Evolutionary conservation across 2,113 vertebrate genomes (phyloP).

Genomic region (Myodes glareolus): DNA sequence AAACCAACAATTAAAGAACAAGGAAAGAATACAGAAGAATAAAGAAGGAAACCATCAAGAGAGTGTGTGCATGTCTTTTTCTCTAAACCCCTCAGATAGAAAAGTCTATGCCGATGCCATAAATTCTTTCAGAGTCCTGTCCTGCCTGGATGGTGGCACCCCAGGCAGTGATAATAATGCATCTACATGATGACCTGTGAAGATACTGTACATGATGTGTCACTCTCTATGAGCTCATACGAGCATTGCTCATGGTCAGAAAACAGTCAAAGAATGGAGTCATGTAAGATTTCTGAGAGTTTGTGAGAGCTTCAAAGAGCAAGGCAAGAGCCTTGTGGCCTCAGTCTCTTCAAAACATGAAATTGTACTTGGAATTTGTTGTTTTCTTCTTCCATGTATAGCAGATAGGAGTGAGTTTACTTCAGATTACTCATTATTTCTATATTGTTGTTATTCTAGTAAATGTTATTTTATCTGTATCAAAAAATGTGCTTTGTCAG

Average conservation of each 20-base stretch:
- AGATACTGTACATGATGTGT: background rate
- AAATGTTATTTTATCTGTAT: background rate
- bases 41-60: too few species aligned
- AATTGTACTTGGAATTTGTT: background rate
- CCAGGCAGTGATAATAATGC: too few species aligned
- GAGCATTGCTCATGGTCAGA: background rate
- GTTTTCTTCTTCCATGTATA: background rate
- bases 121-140: too few species aligned
- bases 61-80: too few species aligned
- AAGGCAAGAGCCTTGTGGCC: background rate
- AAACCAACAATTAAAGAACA: too few species aligned
- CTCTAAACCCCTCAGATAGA: too few species aligned
- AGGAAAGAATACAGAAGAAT: too few species aligned
- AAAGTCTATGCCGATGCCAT: too few species aligned
- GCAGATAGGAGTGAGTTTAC: background rate
- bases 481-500: background rate
- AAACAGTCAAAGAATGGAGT: background rate
- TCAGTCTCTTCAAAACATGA: background rate
- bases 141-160: too few species aligned
- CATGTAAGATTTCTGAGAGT: background rate
- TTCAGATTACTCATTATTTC: background rate
- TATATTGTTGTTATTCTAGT: background rate
- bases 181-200: too few species aligned
- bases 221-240: background rate
- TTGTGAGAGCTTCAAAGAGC: background rate